phyloP scores from a whole-genome alignment of 2,888 invertebrate species.

The Caenorhabditis angaria region DNA sequence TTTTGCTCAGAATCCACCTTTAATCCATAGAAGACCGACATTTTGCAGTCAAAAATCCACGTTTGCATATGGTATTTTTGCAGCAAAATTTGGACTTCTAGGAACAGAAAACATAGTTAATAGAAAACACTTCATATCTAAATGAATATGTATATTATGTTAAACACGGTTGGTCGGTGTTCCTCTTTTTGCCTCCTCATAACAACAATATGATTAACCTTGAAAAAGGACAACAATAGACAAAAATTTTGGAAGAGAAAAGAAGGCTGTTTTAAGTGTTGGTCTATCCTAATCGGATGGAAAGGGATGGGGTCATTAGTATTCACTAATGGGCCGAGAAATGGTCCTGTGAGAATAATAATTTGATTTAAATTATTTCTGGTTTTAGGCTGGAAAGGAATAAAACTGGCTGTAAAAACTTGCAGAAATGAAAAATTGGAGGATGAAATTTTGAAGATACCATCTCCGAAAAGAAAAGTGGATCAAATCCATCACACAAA shows the following conservation, averaged over 20 bases:
- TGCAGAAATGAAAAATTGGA: too few relatives aligned
- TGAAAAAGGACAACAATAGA: neutral
- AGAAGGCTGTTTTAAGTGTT: constrained; percentile 17
- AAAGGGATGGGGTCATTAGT: constrained; percentile 29
- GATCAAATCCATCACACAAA: neutral
- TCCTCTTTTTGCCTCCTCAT: neutral
- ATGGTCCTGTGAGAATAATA: constrained; percentile 1
- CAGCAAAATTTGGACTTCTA: too few relatives aligned
- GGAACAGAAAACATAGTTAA: neutral
- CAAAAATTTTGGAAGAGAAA: constrained; percentile 8
- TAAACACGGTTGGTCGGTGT: neutral
- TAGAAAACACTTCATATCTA: neutral
- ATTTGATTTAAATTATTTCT: neutral
- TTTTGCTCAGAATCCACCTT: too few relatives aligned
- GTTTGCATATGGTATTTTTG: too few relatives aligned
- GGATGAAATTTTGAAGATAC: neutral
- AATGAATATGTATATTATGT: too few relatives aligned
- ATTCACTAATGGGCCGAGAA: constrained; percentile 21
- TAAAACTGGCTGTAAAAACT: too few relatives aligned
- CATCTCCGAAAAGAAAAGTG: neutral
- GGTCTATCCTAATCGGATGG: constrained; percentile 22
- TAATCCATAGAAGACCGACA: too few relatives aligned
- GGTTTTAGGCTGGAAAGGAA: too few relatives aligned
- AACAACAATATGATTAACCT: constrained; percentile 3
- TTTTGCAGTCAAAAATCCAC: too few relatives aligned